phyloP scores from a whole-genome alignment of 2,888 invertebrate genomes.

The Athalia circularis region DNA sequence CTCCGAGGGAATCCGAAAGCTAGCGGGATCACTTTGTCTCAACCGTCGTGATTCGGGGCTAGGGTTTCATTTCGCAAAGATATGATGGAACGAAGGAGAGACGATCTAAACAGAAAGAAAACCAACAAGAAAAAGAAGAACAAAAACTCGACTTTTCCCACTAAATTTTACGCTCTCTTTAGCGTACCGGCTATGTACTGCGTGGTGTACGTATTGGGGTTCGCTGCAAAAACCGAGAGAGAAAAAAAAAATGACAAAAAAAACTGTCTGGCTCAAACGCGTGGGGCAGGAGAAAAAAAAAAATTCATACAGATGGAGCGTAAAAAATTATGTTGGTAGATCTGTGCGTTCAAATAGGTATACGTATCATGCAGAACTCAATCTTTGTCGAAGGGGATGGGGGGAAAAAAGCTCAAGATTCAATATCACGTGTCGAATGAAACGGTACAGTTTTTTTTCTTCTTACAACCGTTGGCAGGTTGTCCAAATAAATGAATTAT shows the following conservation, averaged over 20 bases:
- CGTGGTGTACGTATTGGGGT: too few species aligned
- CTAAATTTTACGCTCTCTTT: too few species aligned
- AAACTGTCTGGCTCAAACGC: conserved; percentile 25
- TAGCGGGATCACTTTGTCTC: background rate
- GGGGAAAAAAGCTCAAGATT: background rate
- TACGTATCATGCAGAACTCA: too few species aligned
- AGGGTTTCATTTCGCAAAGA: background rate
- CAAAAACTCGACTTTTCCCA: too few species aligned
- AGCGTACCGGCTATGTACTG: too few species aligned
- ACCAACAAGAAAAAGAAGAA: too few species aligned
- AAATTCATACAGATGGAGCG: background rate
- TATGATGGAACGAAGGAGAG: background rate
- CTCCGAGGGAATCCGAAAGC: background rate
- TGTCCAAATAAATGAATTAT: background rate
- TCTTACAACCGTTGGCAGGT: background rate
- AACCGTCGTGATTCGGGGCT: conserved; percentile 2
- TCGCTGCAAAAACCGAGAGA: too few species aligned
- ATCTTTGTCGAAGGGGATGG: background rate
- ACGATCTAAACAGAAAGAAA: too few species aligned
- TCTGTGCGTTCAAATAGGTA: background rate
- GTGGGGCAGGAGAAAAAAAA: background rate
- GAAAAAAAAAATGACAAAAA: background rate
- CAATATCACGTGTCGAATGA: background rate
- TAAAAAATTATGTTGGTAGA: background rate
- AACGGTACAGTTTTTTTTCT: background rate